Evolutionary conservation across 2,888 invertebrate genomes (phyloP), one percentile per base, ranked within the genome.

Genomic region (Metopia argyrocephala): DNA sequence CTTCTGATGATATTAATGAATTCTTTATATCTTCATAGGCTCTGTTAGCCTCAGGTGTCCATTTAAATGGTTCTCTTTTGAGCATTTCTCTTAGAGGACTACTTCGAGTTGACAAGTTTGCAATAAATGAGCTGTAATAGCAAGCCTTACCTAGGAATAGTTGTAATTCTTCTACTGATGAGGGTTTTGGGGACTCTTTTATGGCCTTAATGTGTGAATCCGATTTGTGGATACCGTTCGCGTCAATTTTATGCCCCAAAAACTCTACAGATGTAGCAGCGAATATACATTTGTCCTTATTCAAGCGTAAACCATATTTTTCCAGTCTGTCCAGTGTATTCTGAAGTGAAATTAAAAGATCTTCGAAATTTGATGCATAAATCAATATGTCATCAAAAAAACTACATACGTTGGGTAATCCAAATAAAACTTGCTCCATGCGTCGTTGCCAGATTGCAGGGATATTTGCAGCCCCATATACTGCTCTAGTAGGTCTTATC

Each of bases 401-500:
- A 12, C 48, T 68, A 20, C 31, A 20, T 23, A 56, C 18, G 45
- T 68, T 45, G 3, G 38, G 27, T 23, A 66, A n/a, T 5, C 52
- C 66, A n/a, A 54, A 23, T n/a, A 66, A 54, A 0, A 66, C 38
- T 2, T 25, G 7, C 18, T 66, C 65, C 65, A 66, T 66, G 18
- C 45, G 54, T 7, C 70, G 38, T 38, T 65, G 69, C 74, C 79
- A 74, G 18, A 74, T 79, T 9, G 57, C 65, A 21, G 74, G 65
- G 5, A 79, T 70, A 65, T 74, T 79, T 54, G 64, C 59, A 20
- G 79, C 75, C 12, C 74, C 74, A 25, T 65, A 65, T 6, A 65
- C 65, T 15, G 50, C 25, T 25, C 65, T 21, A 23, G 27, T 64
- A 3, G 65, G 75, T 28, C 69, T 27, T 28, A 74, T 74, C 7